A percentile compares a stretch with the other conserved stretches of the same genome.
phyloP scores from a whole-genome alignment of 2,888 invertebrate genomes.

The Phaedon cochleariae region DNA sequence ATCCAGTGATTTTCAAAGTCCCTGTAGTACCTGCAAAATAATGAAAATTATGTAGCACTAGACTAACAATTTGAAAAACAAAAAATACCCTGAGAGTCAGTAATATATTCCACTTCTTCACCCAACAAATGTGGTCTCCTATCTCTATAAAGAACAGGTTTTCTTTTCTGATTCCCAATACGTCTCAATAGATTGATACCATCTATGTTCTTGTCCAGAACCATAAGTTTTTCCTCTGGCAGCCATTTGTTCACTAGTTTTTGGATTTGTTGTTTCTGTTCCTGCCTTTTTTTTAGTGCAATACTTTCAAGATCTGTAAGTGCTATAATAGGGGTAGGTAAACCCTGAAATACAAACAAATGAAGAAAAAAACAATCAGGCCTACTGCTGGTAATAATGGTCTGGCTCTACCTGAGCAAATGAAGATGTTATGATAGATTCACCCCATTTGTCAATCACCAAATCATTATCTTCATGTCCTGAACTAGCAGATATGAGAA shows the following conservation, averaged over 20 bases:
- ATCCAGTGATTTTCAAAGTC: constrained; percentile 84
- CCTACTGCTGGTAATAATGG: too few relatives aligned
- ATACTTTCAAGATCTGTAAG: constrained; percentile 79
- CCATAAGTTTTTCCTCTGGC: constrained; percentile 83
- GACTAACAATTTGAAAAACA: not conserved
- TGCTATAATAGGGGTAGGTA: constrained; percentile 81
- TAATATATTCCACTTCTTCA: constrained; percentile 77
- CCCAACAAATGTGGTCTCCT: constrained; percentile 85
- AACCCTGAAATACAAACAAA: too few relatives aligned
- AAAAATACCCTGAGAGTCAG: constrained; percentile 59
- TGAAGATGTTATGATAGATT: constrained; percentile 77
- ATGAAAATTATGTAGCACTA: constrained; percentile 8
- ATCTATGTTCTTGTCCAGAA: constrained; percentile 78
- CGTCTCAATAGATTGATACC: constrained; percentile 76
- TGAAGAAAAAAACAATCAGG: too few relatives aligned
- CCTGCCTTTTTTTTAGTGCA: constrained; percentile 76
- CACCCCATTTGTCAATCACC: constrained; percentile 82
- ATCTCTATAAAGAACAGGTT: constrained; percentile 76
- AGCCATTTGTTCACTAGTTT: constrained; percentile 73
- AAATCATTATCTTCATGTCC: constrained; percentile 67
- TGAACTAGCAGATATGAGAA: constrained; percentile 75
- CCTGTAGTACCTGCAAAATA: constrained; percentile 61
- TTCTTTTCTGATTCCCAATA: constrained; percentile 85
- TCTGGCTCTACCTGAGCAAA: constrained; percentile 85
- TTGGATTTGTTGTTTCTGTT: constrained; percentile 74